A percentile compares a stretch with the other conserved stretches of the same genome.
Evolutionary conservation across 2,888 invertebrate species (phyloP).

Genomic region (Clunio marinus): DNA sequence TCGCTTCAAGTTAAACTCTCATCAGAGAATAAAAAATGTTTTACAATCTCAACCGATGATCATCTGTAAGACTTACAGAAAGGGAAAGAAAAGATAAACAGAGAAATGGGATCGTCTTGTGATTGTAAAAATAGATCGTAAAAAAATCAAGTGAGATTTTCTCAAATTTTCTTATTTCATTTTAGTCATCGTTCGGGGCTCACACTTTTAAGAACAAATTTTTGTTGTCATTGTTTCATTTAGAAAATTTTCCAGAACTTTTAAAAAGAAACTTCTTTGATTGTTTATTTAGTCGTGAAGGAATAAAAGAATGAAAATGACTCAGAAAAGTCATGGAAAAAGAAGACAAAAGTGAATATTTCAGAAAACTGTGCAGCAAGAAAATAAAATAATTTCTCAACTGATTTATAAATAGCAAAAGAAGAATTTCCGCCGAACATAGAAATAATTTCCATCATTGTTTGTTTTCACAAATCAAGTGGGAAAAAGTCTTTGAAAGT

Average conservation of each 20-base stretch:
- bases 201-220: neutral
- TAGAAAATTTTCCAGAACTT: neutral
- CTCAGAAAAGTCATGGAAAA: neutral
- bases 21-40: neutral
- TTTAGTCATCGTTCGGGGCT: constrained; percentile 27
- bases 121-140: constrained; percentile 20
- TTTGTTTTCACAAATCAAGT: too few species aligned
- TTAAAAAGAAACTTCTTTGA: neutral
- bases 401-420: constrained; percentile 34
- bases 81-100: neutral
- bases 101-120: neutral
- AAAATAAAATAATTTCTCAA: too few species aligned
- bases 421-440: constrained; percentile 19
- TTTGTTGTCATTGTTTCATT: neutral
- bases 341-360: constrained; percentile 3
- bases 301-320: too few species aligned
- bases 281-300: neutral
- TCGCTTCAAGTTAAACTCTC: neutral
- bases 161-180: neutral
- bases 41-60: neutral
- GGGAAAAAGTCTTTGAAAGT: neutral
- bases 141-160: neutral
- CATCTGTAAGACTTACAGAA: neutral
- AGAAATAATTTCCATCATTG: constrained; percentile 9
- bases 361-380: neutral